phyloP scores from a whole-genome alignment of 1,140 invertebrate species.

The Leptinotarsa lineolata region DNA sequence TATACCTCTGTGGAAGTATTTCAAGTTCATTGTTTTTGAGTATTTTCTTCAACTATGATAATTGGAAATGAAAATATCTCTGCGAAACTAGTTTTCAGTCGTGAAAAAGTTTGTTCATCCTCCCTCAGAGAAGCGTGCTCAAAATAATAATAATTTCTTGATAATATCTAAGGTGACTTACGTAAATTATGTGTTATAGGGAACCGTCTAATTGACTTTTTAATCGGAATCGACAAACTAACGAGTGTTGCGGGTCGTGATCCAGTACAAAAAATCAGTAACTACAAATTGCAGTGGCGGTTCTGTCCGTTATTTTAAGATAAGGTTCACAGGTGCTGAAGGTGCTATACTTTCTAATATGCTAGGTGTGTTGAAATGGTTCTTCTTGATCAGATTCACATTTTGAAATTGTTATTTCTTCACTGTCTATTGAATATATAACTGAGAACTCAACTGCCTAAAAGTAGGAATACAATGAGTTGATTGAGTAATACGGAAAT shows the following conservation, averaged over 20 bases:
- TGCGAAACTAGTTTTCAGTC: no score
- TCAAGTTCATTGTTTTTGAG: no score
- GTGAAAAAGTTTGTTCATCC: no score
- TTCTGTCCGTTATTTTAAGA: not conserved
- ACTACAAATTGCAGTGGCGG: slow-evolving; percentile 2
- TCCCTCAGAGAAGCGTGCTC: no score
- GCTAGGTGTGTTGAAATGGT: not conserved
- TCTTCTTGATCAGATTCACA: not conserved
- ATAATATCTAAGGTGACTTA: not conserved
- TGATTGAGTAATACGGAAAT: no score
- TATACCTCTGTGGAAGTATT: no score
- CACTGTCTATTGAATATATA: no score
- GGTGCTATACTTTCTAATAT: not conserved
- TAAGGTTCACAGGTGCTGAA: not conserved
- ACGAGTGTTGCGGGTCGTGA: not conserved
- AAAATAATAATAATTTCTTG: not conserved
- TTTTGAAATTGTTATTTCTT: no score
- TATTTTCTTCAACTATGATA: no score
- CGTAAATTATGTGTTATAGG: not conserved
- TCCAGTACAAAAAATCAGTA: not conserved
- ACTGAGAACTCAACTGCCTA: no score
- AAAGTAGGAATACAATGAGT: no score
- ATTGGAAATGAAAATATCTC: no score
- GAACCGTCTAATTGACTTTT: slow-evolving; percentile 4
- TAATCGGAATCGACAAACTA: not conserved